Conservation (phyloP, 2,113 vertebrate species). For the Oncorhynchus tshawytscha region DNA sequence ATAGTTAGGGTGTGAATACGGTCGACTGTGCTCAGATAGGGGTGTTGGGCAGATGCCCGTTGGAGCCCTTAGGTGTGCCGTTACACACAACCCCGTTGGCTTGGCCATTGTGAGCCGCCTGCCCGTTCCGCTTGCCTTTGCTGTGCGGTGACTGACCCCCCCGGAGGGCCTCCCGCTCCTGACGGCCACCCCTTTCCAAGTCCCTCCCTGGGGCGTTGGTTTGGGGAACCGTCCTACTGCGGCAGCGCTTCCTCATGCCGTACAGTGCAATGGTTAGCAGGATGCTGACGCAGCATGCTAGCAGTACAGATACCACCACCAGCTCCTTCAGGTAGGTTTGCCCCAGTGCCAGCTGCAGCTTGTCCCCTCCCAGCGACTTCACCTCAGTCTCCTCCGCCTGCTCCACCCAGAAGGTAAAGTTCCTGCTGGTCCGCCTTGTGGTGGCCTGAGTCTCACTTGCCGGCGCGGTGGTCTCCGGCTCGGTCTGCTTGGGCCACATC, state of each 20-base stretch:
- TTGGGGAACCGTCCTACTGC: conserved; percentile 50
- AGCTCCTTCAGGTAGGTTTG: conserved; percentile 67
- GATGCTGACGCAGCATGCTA: conserved; percentile 60
- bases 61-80: conserved; percentile 47
- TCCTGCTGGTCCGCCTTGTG: conserved; percentile 4
- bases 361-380: conserved; percentile 13
- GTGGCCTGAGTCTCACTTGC: conserved; percentile 1
- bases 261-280: conserved; percentile 56
- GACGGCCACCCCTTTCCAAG: conserved; percentile 18
- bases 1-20: background rate
- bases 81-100: conserved; percentile 43
- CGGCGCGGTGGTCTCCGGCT: background rate
- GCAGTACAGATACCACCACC: conserved; percentile 64
- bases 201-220: conserved; percentile 21
- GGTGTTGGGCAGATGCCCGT: conserved; percentile 70
- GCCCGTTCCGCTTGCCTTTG: conserved; percentile 37
- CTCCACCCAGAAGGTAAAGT: conserved; percentile 9
- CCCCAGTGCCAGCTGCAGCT: background rate
- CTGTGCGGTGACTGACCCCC: conserved; percentile 12
- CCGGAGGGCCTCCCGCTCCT: conserved; percentile 55
- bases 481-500: background rate
- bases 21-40: conserved; percentile 54
- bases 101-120: conserved; percentile 23
- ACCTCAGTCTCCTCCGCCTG: conserved; percentile 3
- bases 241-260: conserved; percentile 43